phyloP scores from a whole-genome alignment of 2,888 invertebrate genomes.

The Campoplex capitator region DNA sequence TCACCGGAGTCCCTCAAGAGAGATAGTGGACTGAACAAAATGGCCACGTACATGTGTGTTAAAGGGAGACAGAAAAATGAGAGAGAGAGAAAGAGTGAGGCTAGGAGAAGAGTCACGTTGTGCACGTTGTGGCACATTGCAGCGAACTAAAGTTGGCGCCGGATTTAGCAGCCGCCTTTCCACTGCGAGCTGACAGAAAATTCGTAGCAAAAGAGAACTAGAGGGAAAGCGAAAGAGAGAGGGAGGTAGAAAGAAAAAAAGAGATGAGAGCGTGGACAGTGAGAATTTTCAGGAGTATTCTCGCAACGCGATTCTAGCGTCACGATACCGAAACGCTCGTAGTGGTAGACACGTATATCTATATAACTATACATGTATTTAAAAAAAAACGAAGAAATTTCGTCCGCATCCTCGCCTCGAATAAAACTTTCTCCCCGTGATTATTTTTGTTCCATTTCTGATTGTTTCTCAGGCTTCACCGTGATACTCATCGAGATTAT shows the following conservation, averaged over 20 bases:
- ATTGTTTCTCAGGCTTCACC: not conserved
- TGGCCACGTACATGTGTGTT: not conserved
- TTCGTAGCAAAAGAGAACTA: slow-evolving; percentile 29
- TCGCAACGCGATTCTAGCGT: slow-evolving; percentile 39
- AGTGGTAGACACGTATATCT: not conserved
- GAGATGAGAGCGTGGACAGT: slow-evolving; percentile 22
- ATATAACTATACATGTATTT: not conserved
- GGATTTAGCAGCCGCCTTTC: slow-evolving; percentile 57
- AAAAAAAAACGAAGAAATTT: slow-evolving; percentile 8
- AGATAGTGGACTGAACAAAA: slow-evolving; percentile 25
- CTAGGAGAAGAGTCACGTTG: slow-evolving; percentile 41
- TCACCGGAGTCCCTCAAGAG: not conserved
- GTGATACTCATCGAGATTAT: not conserved
- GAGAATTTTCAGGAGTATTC: slow-evolving; percentile 49
- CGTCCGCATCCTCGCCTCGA: not conserved
- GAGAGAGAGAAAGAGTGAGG: slow-evolving; percentile 13
- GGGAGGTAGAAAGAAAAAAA: not conserved
- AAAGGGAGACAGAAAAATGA: not conserved
- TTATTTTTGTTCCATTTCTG: not conserved
- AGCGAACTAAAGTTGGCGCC: slow-evolving; percentile 64
- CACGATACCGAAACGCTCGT: slow-evolving; percentile 40
- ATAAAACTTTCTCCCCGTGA: not conserved
- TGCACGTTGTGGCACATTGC: slow-evolving; percentile 48
- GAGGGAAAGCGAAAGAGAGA: not conserved
- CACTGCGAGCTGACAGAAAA: slow-evolving; percentile 58